Base-by-base conservation (phyloP, 2,888 invertebrate genomes). In the Drosophila nigritarsus region DNA sequence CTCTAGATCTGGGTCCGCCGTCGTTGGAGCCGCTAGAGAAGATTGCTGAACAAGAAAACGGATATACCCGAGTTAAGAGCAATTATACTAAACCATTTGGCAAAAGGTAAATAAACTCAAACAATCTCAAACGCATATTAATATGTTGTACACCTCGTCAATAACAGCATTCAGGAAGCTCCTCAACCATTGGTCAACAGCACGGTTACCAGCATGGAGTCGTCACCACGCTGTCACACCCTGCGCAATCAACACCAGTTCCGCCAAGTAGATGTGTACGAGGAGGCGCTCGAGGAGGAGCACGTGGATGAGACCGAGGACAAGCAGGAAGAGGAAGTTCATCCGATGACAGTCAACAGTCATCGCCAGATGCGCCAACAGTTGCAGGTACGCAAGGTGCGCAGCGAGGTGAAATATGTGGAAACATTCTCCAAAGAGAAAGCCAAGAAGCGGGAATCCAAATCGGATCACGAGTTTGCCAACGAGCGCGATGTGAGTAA, bases 401-500 rank as follows among this genome's bases (percentile, higher is more conserved):
- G 91, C 77, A 93, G 93, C 68, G 93, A 93, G 72, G 88, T 91
- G 45, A 92, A 92, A 56, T 92, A 92, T 63, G 83, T 88, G 15
- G 91, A 92, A 20, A 58, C 75, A 0, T 53, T 58, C 5, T 8
- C 68, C 5, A 91, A 85, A 65, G 81, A 88, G 2, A 61, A 77
- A 9, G 50, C 71, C 7, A 90, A 87, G 53, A 92, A 92, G n/a
- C 85, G 86, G 1, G 90, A 91, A 61, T 92, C 92, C 29, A 92
- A 92, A 63, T 92, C 92, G 2, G 92, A 92, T 73, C 91, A 92
- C 56, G 92, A 92, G 68, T 91, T 91, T 45, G 84, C 85, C 20
- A 91, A 88, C 53, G 90, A 91, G 49, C 78, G 77, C 8, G 90
- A 91, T 54, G 91, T 91, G 72, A 91, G 91, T 87, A 61, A 15